A percentile compares a stretch with the other conserved stretches of the same genome.
phyloP scores from a whole-genome alignment of 2,888 invertebrate genomes.

The Coenonympha arcania region DNA sequence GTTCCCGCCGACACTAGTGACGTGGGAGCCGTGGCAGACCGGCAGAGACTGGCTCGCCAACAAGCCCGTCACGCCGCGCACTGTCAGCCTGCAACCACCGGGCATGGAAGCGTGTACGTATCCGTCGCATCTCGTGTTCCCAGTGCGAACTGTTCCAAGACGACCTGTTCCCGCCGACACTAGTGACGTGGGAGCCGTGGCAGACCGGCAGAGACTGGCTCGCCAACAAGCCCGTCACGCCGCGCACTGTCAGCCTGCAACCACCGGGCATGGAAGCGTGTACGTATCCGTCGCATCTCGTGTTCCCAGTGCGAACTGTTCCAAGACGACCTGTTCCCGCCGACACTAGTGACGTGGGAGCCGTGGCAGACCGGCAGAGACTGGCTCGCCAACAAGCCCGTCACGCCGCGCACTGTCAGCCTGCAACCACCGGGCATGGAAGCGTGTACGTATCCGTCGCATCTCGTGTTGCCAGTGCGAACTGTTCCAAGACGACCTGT shows the following conservation, averaged over 20 bases:
- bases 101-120: constrained; percentile 87
- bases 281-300: too few species aligned
- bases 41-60: constrained; percentile 82
- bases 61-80: constrained; percentile 73
- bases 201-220: constrained; percentile 87
- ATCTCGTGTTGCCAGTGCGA: too few species aligned
- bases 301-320: too few species aligned
- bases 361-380: too few species aligned
- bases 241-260: constrained; percentile 80
- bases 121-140: too few species aligned
- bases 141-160: constrained; percentile 97
- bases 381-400: constrained; percentile 83
- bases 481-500: too few species aligned
- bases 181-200: constrained; percentile 88
- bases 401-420: constrained; percentile 77
- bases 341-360: too few species aligned
- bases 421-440: constrained; percentile 93
- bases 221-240: constrained; percentile 75
- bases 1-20: constrained; percentile 92
- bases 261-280: constrained; percentile 91
- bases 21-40: constrained; percentile 85
- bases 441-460: constrained; percentile 76
- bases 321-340: too few species aligned
- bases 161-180: constrained; percentile 94
- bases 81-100: constrained; percentile 85